Base-by-base conservation (phyloP, 2,888 invertebrate species). In the Ditula angustiorana region DNA sequence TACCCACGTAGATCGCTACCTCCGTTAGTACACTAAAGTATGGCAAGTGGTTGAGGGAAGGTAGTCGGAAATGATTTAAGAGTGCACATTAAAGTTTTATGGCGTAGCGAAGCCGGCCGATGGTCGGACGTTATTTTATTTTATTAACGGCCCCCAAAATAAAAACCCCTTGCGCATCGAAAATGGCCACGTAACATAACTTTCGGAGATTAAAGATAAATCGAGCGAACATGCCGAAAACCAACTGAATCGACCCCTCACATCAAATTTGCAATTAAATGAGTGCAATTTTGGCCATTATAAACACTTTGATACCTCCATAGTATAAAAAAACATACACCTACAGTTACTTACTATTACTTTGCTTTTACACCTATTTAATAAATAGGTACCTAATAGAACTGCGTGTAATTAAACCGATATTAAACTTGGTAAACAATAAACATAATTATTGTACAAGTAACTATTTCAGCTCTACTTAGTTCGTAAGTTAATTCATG, bases 61-160 rank as follows among this genome's bases (percentile, higher is more conserved):
- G 71, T 70, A 69, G 66, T 67, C 63, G 70, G 67, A 53, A 70
- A 72, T 78, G 79, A 81, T 81, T 77, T 80, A 82, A 72, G 73
- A 67, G 71, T 58, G 68, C 73, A 72, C 72, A 76, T 81, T 80
- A 76, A 80, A 80, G 23, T 76, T 82, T 80, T 78, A 80, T 66
- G 67, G 62, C 67, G 67, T 64, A 62, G 60, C 65, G 63, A 69
- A 67, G 69, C 67, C 50, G 53, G 65, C 67, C 59, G 52, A 67
- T 47, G 66, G 52, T 58, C 44, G 56, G 46, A 60, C 37, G 64
- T 69, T 69, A 69, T 68, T 67, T 69, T 72, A 69, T 63, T 64
- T 59, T 64, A 65, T 69, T 67, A 66, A 46, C 47, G 55, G 60
- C 58, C 65, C 21, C 57, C 57, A 46, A 59, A 69, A 66, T 64